Base-by-base conservation (phyloP, 2,113 vertebrate species). In the Erinaceus europaeus region DNA sequence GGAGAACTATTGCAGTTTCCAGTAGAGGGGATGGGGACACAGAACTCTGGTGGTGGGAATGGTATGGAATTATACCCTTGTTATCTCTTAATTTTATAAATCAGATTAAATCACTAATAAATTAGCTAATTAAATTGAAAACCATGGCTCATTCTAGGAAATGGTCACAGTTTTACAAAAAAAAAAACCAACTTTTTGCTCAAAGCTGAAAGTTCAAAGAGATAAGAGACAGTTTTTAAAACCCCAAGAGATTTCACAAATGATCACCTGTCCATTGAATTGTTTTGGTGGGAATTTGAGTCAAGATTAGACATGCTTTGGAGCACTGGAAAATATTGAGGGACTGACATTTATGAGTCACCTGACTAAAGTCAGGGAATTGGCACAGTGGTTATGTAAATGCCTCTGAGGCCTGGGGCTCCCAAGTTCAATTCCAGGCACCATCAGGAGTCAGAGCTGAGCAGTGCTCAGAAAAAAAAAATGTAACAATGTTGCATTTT, bases 131-230 rank as follows among this genome's bases (percentile, higher is more conserved):
- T n/a, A n/a, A n/a, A n/a, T n/a, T n/a, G n/a, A n/a, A n/a, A n/a
- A n/a, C 77, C 91, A 93, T 53, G 5, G 11, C 80, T 53, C 88
- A 53, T 89, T 75, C 93, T 92, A 75, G 86, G 88, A 95, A 95
- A 90, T 67, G 87, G 69, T 42, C 61, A 23, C 59, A 69, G 40
- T 78, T 94, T 89, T 81, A 29, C 23, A 83, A 84, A 95, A 89
- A 15, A 67, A 71, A 11, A n/a, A n/a, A n/a, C n/a, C n/a, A n/a
- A n/a, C n/a, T n/a, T 57, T 94, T 84, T 86, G 93, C 86, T 95
- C 17, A 90, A 83, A 91, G 90, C 84, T 94, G 91, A 89, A 90
- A 92, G 89, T 94, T 84, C 90, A 94, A 95, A 95, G 64, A 57
- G 62, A 67, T 91, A 50, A 44, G 62, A 53, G 36, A 87, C 62